These are phyloP conservation scores for Lerema accius DNA, from an alignment of 1,140 invertebrate genomes.

Conservation along the genomic window DNA sequence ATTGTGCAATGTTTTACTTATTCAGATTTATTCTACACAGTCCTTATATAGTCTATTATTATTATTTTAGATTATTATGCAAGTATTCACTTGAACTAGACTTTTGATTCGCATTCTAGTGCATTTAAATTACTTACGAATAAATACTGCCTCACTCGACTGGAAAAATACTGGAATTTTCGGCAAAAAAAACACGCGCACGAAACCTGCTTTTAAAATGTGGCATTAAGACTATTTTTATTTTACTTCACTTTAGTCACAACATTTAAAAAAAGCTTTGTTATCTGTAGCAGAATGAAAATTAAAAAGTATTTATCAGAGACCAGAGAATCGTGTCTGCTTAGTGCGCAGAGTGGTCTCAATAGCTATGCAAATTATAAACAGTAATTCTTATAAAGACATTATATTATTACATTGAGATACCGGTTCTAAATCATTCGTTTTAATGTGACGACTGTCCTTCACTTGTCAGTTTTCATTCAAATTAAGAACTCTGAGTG, in stretches of 20 bases:
- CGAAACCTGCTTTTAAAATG: neutral
- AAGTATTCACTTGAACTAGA: no score
- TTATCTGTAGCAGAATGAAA: neutral
- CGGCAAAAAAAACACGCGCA: neutral
- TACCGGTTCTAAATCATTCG: no score
- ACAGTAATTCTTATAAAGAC: neutral
- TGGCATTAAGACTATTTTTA: neutral
- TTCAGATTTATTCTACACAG: no score
- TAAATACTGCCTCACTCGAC: neutral
- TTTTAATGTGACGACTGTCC: no score
- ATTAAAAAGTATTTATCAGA: neutral
- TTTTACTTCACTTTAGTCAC: neutral
- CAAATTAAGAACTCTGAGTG: constrained; percentile 4
- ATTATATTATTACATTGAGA: no score
- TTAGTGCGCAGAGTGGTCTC: neutral
- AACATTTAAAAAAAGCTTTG: neutral
- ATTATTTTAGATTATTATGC: no score
- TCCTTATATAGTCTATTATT: no score
- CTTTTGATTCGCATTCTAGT: no score
- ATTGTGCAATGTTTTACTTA: neutral
- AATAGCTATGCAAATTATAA: neutral
- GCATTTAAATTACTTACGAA: neutral
- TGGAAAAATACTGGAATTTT: neutral
- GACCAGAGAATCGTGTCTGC: neutral
- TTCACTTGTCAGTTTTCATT: neutral